Conservation (phyloP, 2,797 vertebrate genomes). For the Pseudochromis fuscus region DNA sequence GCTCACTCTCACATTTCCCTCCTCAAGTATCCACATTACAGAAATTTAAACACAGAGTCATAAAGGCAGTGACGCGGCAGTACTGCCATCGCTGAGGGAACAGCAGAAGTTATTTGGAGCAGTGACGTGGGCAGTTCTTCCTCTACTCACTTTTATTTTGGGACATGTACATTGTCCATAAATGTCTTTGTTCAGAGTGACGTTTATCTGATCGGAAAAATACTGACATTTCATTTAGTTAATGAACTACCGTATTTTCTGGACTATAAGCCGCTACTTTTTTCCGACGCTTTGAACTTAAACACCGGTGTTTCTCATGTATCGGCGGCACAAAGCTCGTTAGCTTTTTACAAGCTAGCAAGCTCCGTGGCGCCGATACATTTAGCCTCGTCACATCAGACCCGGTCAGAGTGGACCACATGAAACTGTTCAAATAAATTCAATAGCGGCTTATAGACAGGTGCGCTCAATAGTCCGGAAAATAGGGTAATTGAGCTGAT, state of each 20-base stretch:
- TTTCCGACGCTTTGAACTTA: too few relatives aligned
- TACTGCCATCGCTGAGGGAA: background rate
- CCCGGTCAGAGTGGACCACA: too few relatives aligned
- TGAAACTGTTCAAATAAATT: too few relatives aligned
- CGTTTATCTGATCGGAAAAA: conserved; percentile 1
- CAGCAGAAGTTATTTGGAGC: background rate
- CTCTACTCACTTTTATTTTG: conserved; percentile 2
- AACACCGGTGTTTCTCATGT: too few relatives aligned
- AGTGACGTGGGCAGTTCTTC: background rate
- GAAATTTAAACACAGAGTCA: conserved; percentile 16
- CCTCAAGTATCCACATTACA: conserved; percentile 10
- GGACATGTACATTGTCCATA: background rate
- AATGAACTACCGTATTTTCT: too few relatives aligned
- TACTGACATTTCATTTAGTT: conserved; percentile 4
- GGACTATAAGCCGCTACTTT: too few relatives aligned
- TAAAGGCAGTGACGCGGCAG: background rate
- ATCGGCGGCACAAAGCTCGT: too few relatives aligned
- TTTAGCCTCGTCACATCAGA: too few relatives aligned
- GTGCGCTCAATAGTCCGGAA: too few relatives aligned
- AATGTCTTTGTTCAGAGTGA: background rate
- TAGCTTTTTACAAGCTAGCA: too few relatives aligned
- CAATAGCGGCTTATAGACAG: too few relatives aligned
- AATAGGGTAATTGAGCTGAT: background rate
- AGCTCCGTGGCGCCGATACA: too few relatives aligned
- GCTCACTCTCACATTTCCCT: background rate